Conservation (phyloP, 2,113 vertebrate species). For the Cavia porcellus region DNA sequence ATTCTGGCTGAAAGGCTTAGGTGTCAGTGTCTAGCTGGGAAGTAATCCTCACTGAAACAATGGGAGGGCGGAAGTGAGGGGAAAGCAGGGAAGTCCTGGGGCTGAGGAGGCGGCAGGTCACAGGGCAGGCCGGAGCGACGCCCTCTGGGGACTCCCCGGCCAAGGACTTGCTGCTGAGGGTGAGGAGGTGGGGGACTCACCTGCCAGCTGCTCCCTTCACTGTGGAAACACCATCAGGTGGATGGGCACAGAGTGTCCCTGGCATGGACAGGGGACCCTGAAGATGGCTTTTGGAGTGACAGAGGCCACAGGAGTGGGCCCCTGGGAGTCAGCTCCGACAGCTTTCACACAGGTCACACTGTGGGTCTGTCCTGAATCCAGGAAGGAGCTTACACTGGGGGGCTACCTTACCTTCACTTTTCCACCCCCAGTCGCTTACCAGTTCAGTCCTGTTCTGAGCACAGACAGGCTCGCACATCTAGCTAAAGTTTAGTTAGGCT, state of each 20-base stretch:
- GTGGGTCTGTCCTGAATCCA: not conserved
- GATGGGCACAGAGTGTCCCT: not conserved
- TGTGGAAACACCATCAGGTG: not conserved
- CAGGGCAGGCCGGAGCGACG: not conserved
- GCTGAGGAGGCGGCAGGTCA: not conserved
- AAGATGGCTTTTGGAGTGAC: not conserved
- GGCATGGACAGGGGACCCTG: not conserved
- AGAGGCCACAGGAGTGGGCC: rapidly evolving
- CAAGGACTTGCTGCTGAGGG: not conserved
- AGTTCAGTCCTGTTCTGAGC: not conserved
- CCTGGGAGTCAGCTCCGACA: not conserved
- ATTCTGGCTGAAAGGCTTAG: not conserved
- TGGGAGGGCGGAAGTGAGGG: not conserved
- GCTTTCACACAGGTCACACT: not conserved
- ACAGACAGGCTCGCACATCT: not conserved
- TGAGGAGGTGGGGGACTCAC: not conserved
- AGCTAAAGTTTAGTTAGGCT: not conserved
- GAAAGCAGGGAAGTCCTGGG: not conserved
- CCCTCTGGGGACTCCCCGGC: rapidly evolving
- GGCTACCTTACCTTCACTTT: not conserved
- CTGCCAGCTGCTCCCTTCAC: not conserved
- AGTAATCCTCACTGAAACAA: not conserved
- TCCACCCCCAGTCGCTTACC: too few species aligned
- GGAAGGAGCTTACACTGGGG: not conserved
- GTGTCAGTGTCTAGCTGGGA: not conserved